Evolutionary conservation across 2,113 vertebrate species (phyloP), one percentile per base, ranked within the genome.

Genomic region (Felis catus): DNA sequence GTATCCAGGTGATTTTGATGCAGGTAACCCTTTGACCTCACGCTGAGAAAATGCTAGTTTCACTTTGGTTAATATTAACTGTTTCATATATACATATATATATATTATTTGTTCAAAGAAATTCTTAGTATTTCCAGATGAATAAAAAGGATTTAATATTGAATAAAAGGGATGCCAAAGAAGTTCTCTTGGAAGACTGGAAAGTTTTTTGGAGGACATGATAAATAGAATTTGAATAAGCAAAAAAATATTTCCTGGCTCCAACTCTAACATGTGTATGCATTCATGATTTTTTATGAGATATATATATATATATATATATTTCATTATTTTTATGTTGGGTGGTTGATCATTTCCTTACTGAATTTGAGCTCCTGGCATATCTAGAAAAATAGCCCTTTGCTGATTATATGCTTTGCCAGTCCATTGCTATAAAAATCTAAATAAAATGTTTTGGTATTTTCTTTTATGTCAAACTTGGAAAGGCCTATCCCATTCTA

Each of bases 41-140:
- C 19, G 31, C 45, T 51, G 65, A 95, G 87, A 66, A 96, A 94
- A 73, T 25, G 23, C 61, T 58, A 7, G 19, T 13, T 81, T 81
- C 41, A 58, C 12, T 80, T 71, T 16, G 21, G n/a, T 12, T 82
- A 83, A 66, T 31, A 36, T 71, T 86, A 79, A 65, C 51, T 14
- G 8, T 88, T 82, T 83, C 71, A 61, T 27, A 81, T 36, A 45
- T 45, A 45, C 1, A 45, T 45, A 45, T 45, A 51, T 13, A 94
- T n/a, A 53, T 58, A 55, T 61, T 79, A 68, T 45, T 92, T 53
- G 16, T 70, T 92, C n/a, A 97, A 94, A 96, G 58, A 86, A 94
- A 36, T 15, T 27, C 25, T 95, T 63, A 45, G 33, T 70, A 61
- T 63, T 80, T 76, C 12, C 29, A 70, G n/a, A 51, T 80, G 25